Base-by-base conservation (phyloP, 2,797 vertebrate genomes). In the Mastacembelus armatus region DNA sequence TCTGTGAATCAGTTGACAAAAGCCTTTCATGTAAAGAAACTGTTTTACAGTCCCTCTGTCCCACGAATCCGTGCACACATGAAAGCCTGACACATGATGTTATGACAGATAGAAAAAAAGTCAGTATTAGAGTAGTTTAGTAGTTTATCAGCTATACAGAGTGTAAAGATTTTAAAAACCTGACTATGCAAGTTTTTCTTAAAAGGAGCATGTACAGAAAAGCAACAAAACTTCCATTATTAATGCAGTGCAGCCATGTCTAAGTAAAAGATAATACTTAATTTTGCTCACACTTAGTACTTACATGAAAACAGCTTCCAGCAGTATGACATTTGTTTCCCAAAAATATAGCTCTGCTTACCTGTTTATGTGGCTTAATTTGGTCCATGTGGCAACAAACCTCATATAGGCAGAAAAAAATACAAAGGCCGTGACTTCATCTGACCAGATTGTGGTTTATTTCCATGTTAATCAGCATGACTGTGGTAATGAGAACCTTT, bases 1-100 rank as follows among this genome's bases (percentile, higher is more conserved):
- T 89, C 74, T 72, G 43, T 38, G 42, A 75, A 74, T 80, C 69
- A 59, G 55, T 58, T 30, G 49, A 85, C 69, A 85, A 85, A 80
- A 79, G 69, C 32, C 12, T 2, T 26, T 0, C 19, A 48, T 56
- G 43, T 49, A 7, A 71, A 39, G 54, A 56, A 27, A 59, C 35
- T 33, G 60, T 57, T 72, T 76, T 63, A 70, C 60, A 61, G 75
- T 45, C 52, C 66, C 51, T 45, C 21, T 60, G 71, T 71, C 59
- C 73, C 24, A 30, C 5, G 2, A 0, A 30, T 18, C 22, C 22
- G 7, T n/a, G 4, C 22, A 26, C 33, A 56, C 39, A 14, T 29
- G 8, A 26, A 32, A 24, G 26, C 1, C 3, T 14, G 14, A 63
- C 15, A 32, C 3, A 16, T 47, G n/a, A 43, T 16, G 19, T 21